A percentile compares a stretch with the other conserved stretches of the same genome.
Evolutionary conservation across 2,888 invertebrate species (phyloP).

Genomic region (Pristionchus fissidentatus): DNA sequence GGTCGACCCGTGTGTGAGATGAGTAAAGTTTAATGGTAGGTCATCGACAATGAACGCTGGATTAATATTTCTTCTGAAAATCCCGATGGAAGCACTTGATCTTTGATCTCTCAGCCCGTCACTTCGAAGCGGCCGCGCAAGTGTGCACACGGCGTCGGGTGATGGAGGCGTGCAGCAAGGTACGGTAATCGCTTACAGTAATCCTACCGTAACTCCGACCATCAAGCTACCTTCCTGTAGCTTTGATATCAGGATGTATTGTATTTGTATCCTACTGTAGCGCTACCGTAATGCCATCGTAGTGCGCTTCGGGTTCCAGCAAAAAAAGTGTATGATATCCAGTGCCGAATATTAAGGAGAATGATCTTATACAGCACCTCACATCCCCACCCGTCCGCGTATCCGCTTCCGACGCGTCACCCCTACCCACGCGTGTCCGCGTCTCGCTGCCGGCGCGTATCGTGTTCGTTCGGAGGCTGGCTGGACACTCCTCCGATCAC

Average conservation of each 20-base stretch:
- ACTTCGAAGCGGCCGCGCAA: conserved; percentile 79
- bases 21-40: too few relatives aligned
- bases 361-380: neutral
- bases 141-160: conserved; percentile 49
- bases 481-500: conserved; percentile 81
- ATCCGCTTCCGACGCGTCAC: neutral
- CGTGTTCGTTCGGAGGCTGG: conserved; percentile 79
- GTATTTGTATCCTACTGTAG: too few relatives aligned
- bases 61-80: too few relatives aligned
- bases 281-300: too few relatives aligned
- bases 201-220: neutral
- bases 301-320: too few relatives aligned
- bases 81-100: too few relatives aligned
- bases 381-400: neutral
- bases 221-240: neutral
- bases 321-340: too few relatives aligned
- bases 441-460: conserved; percentile 19
- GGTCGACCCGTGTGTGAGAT: too few relatives aligned
- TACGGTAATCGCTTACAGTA: neutral
- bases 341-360: too few relatives aligned
- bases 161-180: conserved; percentile 36
- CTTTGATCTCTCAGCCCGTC: conserved; percentile 75
- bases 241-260: too few relatives aligned
- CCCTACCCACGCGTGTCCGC: neutral
- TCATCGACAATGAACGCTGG: too few relatives aligned